phyloP scores from a whole-genome alignment of 2,113 vertebrate genomes.

The Amblyopsis rosae region DNA sequence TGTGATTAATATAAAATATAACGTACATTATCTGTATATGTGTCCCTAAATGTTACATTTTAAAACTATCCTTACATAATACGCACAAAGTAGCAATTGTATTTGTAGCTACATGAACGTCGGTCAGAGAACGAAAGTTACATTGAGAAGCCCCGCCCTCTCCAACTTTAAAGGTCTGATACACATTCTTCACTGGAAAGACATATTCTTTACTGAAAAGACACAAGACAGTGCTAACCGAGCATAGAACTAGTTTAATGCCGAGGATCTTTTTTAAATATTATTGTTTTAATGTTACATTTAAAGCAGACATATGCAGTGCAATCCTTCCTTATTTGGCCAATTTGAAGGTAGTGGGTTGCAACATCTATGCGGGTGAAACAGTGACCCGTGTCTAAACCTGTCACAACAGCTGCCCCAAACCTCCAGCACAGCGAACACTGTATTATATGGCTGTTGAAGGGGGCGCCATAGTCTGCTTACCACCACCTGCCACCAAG shows the following conservation, averaged over 20 bases:
- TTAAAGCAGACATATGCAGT: neutral
- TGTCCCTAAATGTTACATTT: neutral
- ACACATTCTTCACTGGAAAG: neutral
- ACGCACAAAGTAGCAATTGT: conserved; percentile 38
- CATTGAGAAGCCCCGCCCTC: conserved; percentile 16
- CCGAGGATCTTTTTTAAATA: neutral
- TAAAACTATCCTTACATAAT: conserved; percentile 23
- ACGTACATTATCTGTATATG: no score
- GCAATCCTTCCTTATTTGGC: neutral
- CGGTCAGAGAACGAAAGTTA: conserved; percentile 5
- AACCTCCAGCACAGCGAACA: conserved; percentile 20
- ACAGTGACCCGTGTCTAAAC: neutral
- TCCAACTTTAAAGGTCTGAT: conserved; percentile 9
- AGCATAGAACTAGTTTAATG: no score
- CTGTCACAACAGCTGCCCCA: conserved; percentile 45
- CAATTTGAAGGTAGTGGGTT: neutral
- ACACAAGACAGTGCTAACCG: no score
- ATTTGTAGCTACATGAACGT: conserved; percentile 1
- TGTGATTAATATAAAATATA: neutral
- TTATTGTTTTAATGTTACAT: neutral
- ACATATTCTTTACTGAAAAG: conserved; percentile 6
- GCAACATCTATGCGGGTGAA: neutral
- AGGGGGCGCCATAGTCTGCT: conserved; percentile 20
- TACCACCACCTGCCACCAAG: conserved; percentile 31
- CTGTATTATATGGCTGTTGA: conserved; percentile 12